Evolutionary conservation across 2,888 invertebrate species (phyloP), one percentile per base, ranked within the genome.

Genomic region (Liposcelis brunnea): DNA sequence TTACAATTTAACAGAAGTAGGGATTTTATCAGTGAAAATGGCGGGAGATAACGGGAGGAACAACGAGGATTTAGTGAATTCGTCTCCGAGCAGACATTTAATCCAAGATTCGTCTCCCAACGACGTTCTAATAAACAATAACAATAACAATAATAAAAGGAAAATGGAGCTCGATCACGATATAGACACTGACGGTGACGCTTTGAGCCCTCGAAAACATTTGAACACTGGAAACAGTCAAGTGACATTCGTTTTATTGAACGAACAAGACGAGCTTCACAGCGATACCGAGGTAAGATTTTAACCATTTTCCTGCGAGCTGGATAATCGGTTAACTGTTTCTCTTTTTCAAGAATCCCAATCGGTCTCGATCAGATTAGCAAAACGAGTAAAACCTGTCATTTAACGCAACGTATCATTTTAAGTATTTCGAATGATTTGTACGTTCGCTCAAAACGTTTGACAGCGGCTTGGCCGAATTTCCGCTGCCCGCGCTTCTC

Each of bases 201-300:
- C 56, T 58, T 45, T 54, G 43, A 52, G 52, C 15, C 54, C 54
- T 2, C 46, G 53, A 44, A 54, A 53, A 45, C 59, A 64, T 16
- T 59, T 61, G 45, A 52, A 60, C 16, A 55, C 54, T 43, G 57
- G 53, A 49, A 45, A 64, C 61, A 55, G 65, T 61, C 66, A 66
- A 51, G 66, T 66, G n/a, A 59, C 60, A 10, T 67, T 66, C 52
- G 65, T 66, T 38, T 57, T 68, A 48, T 63, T 66, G 58, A 8
- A 26, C 26, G 63, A 65, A 37, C 61, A 62, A 2, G 52, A 56
- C 55, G 60, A 59, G 19, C 43, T 50, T 7, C 47, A 48, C 6
- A 49, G 48, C 14, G 52, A 52, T 32, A 49, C 47, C 31, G 53
- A 53, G 53, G 53, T 53, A 46, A 44, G 46, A 34, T 37, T 14